Percentiles rank a stretch among this genome's conserved stretches.
Evolutionary conservation across 2,113 vertebrate species (phyloP).

Genomic region (Pao palembangensis): DNA sequence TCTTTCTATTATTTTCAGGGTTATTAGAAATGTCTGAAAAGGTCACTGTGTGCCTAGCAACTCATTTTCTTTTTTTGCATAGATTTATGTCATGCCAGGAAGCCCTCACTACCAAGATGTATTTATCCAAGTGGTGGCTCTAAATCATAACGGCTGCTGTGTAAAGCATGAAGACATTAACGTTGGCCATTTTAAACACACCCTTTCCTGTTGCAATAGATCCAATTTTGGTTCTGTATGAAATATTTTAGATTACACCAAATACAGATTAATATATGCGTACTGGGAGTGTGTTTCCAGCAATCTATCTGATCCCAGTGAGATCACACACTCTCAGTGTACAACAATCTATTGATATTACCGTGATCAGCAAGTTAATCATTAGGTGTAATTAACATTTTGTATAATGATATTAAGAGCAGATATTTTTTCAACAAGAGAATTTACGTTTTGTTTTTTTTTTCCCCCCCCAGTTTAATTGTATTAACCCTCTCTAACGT

Average conservation of each 20-base stretch:
- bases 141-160: constrained; percentile 27
- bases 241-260: constrained; percentile 23
- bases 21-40: constrained; percentile 58
- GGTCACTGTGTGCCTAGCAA: constrained; percentile 46
- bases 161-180: constrained; percentile 31
- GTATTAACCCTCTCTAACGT: no score
- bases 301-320: no score
- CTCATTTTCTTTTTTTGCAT: constrained; percentile 20
- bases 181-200: constrained; percentile 26
- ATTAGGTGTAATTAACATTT: no score
- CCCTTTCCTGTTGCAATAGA: constrained; percentile 40
- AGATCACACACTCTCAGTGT: no score
- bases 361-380: no score
- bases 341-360: no score
- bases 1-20: constrained; percentile 52
- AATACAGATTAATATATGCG: background rate
- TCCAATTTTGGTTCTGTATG: constrained; percentile 22
- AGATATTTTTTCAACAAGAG: no score
- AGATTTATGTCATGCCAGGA: constrained; percentile 13
- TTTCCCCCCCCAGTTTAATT: no score
- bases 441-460: no score
- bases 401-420: no score
- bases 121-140: constrained; percentile 34
- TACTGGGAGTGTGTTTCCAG: no score
- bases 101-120: constrained; percentile 11